Conservation (phyloP, 92 coral and sea anemone species). For the Heteractis magnifica region DNA sequence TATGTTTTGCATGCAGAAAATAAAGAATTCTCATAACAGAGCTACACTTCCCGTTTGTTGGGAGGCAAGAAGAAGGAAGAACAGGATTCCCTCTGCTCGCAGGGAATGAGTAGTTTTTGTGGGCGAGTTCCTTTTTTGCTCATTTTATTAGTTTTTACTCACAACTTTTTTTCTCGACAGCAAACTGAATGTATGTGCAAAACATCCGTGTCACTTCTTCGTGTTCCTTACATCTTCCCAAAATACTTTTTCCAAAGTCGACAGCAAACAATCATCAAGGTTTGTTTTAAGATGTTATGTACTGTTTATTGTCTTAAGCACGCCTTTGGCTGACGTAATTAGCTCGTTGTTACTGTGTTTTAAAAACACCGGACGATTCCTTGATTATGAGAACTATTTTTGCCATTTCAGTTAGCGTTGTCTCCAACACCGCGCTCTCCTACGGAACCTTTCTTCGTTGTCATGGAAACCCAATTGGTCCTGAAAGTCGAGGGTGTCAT, state of each 20-base stretch:
- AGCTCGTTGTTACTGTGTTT: too few relatives aligned
- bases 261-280: conserved; percentile 91
- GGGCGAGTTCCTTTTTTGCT: neutral
- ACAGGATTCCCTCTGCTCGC: too few relatives aligned
- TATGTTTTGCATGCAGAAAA: too few relatives aligned
- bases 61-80: too few relatives aligned
- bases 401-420: conserved; percentile 69
- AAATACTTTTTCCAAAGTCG: conserved; percentile 84
- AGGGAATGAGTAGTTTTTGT: too few relatives aligned
- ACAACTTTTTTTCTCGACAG: conserved; percentile 30
- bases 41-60: too few relatives aligned
- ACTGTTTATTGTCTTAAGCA: too few relatives aligned
- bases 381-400: neutral
- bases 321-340: too few relatives aligned
- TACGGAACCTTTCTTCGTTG: conserved; percentile 70
- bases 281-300: conserved; percentile 6
- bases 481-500: conserved; percentile 94
- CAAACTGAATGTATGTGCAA: conserved; percentile 84
- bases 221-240: conserved; percentile 77
- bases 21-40: too few relatives aligned
- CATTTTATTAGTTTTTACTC: neutral
- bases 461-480: conserved; percentile 87
- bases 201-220: conserved; percentile 80
- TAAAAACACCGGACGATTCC: too few relatives aligned
- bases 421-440: conserved; percentile 85